Conservation (phyloP, 92 coral and sea anemone species). For the Desmophyllum pertusum region DNA sequence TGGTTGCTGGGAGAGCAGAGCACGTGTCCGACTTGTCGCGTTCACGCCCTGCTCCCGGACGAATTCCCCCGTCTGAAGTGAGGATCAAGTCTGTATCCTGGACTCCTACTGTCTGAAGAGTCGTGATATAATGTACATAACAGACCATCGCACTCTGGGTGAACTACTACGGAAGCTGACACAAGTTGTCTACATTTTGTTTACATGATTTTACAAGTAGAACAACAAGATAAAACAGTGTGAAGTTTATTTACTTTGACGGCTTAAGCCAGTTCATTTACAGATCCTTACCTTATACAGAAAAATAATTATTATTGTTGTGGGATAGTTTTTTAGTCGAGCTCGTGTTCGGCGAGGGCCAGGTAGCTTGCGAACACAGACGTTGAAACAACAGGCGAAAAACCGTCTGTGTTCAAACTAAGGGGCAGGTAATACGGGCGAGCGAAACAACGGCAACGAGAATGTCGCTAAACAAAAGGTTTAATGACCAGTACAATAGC, state of each 20-base stretch:
- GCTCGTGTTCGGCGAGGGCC: not conserved
- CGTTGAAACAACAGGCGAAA: not conserved
- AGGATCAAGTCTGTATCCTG: not conserved
- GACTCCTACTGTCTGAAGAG: not conserved
- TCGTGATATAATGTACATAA: not conserved
- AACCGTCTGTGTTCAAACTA: not conserved
- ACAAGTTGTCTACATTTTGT: not conserved
- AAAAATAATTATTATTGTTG: not conserved
- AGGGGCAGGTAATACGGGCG: not conserved
- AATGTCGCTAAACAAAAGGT: too few species aligned
- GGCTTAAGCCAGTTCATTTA: not conserved
- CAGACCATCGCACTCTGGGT: not conserved
- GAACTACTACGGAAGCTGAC: not conserved
- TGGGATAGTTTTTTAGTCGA: not conserved
- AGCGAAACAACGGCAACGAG: too few species aligned
- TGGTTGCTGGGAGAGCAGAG: slow-evolving; percentile 99
- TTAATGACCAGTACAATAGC: too few species aligned
- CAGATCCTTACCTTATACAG: not conserved
- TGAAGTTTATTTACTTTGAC: not conserved
- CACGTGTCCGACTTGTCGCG: slow-evolving; percentile 98
- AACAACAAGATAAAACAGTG: not conserved
- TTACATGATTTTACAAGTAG: not conserved
- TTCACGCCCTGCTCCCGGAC: slow-evolving; percentile 97
- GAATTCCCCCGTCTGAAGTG: slow-evolving; percentile 91
- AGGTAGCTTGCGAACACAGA: not conserved